Percentiles rank a stretch among this genome's conserved stretches.
These are phyloP conservation scores for Grantiella picta DNA, from an alignment of 2,113 vertebrate species.

Conservation along the genomic window DNA sequence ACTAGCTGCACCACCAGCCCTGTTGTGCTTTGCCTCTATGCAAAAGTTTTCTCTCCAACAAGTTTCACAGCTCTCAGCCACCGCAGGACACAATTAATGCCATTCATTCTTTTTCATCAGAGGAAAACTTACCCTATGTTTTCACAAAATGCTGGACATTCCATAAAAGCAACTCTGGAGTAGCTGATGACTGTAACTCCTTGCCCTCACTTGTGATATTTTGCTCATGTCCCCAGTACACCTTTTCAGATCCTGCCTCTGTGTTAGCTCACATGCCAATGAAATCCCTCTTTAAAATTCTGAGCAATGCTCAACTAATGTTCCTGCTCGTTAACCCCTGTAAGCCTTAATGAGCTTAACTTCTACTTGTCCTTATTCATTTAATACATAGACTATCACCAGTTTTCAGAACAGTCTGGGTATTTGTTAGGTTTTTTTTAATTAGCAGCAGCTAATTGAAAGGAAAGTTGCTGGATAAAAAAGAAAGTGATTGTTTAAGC, in stretches of 20 bases:
- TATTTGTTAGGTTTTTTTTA: neutral
- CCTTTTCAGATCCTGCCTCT: neutral
- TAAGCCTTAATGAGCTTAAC: slow-evolving; percentile 36
- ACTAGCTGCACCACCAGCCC: neutral
- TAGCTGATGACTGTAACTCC: neutral
- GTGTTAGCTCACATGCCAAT: neutral
- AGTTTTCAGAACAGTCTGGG: neutral
- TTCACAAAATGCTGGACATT: neutral
- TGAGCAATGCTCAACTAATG: neutral
- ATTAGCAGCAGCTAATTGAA: slow-evolving; percentile 48
- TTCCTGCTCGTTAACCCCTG: neutral
- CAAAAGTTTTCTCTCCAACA: neutral
- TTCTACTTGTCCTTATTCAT: slow-evolving; percentile 35
- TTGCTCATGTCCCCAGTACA: neutral
- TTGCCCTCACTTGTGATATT: neutral
- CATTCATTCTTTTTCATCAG: neutral
- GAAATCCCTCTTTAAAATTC: neutral
- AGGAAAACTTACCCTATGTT: neutral
- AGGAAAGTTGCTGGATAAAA: neutral
- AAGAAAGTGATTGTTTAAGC: neutral
- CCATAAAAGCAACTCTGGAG: neutral
- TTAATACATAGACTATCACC: slow-evolving; percentile 4
- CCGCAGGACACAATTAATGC: neutral
- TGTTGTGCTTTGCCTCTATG: neutral
- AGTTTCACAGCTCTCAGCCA: neutral